Evolutionary conservation across 2,113 vertebrate genomes (phyloP), one percentile per base, ranked within the genome.

Genomic region (Hyperopisus bebe): DNA sequence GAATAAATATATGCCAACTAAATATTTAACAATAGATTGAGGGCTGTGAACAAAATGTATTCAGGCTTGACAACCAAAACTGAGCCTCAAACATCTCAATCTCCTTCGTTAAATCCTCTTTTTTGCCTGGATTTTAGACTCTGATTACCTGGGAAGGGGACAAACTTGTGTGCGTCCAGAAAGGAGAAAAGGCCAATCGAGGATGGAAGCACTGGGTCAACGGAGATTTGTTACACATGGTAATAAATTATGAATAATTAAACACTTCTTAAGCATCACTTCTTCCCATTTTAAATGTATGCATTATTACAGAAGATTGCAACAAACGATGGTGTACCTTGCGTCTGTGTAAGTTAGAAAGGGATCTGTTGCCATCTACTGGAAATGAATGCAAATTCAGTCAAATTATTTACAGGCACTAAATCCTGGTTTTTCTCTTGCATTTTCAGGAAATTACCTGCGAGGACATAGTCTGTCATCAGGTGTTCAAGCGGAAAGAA

Each of bases 171-270:
- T 97, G 97, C 51, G 96, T 96, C 82, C 98, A 99, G 93, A 97
- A 96, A 82, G 98, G 98, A 11, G 97, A 99, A 70, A 99, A 99
- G 92, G 93, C 94, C 0, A 98, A 99, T 93, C 96, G 97, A 0
- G 96, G 97, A 90, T 99, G 98, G 98, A 98, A 94, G 91, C 97
- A 98, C 74, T 99, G 98, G 98, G 95, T 98, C 11, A 96, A 98
- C 91, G 97, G 94, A 46, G 96, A 95, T 91, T 94, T 97, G 92
- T 94, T 99, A 66, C 92, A 97, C 89, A 89, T 98, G 97, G 98
- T 99, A 94, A 96, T 39, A 15, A 55, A 55, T 58, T 39, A 24
- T 42, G 31, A 35, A 88, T 24, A 46, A 47, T 46, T 3, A 44
- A 24, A n/a, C 44, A 11, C 19, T 84, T 84, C 3, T 83, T n/a